phyloP scores from a whole-genome alignment of 2,888 invertebrate species.

The Cheilosia grossa region DNA sequence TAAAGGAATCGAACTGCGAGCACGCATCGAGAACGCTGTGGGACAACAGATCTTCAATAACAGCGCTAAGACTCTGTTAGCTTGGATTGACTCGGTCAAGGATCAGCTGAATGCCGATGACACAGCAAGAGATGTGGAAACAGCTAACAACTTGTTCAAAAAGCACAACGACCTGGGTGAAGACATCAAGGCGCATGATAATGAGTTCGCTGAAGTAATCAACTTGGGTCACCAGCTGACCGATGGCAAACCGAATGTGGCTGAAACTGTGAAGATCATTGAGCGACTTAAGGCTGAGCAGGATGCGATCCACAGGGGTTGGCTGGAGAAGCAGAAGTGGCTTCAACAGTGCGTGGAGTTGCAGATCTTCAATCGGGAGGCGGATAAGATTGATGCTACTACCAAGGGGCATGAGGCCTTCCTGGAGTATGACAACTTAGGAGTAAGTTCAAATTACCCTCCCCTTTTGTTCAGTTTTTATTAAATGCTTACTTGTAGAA shows the following conservation, averaged over 20 bases:
- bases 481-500: conserved; percentile 84
- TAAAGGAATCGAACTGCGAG: conserved; percentile 92
- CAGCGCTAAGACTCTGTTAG: conserved; percentile 90
- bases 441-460: conserved; percentile 85
- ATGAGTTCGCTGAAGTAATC: conserved; percentile 93
- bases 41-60: conserved; percentile 92
- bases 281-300: conserved; percentile 90
- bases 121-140: conserved; percentile 93
- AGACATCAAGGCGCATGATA: conserved; percentile 94
- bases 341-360: conserved; percentile 94
- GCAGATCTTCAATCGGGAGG: conserved; percentile 96
- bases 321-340: conserved; percentile 93
- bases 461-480: neutral
- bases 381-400: conserved; percentile 97
- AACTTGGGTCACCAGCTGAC: conserved; percentile 90
- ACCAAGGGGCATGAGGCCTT: conserved; percentile 97
- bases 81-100: conserved; percentile 92
- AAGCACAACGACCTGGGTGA: conserved; percentile 95
- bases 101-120: conserved; percentile 91
- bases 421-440: conserved; percentile 93
- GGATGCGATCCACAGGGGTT: conserved; percentile 89
- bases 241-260: conserved; percentile 88
- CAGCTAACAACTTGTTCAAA: conserved; percentile 94
- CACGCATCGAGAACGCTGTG: conserved; percentile 95
- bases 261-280: conserved; percentile 90